A percentile compares a stretch with the other conserved stretches of the same genome.
phyloP scores from a whole-genome alignment of 2,113 vertebrate genomes.

The Pseudorectes ferrugineus region DNA sequence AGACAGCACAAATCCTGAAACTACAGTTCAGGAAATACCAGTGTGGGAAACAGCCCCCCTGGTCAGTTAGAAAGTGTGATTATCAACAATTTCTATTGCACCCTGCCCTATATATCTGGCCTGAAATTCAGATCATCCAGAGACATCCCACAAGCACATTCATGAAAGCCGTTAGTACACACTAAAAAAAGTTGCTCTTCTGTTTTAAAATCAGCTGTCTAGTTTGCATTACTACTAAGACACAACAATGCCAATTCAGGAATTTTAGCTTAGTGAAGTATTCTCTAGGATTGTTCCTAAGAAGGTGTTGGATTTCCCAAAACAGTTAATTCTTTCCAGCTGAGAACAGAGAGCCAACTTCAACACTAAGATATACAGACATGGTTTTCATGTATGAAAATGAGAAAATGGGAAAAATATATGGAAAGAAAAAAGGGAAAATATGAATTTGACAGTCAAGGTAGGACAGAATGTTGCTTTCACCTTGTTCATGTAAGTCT shows the following conservation, averaged over 20 bases:
- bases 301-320: background rate
- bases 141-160: background rate
- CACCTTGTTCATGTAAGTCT: background rate
- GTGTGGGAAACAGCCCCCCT: background rate
- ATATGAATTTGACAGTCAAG: background rate
- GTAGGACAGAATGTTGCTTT: background rate
- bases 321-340: background rate
- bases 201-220: background rate
- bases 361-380: background rate
- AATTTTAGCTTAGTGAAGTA: background rate
- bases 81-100: background rate
- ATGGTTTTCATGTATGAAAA: background rate
- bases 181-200: background rate
- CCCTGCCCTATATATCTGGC: background rate
- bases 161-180: background rate
- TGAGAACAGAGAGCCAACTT: background rate
- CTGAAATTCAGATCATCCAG: background rate
- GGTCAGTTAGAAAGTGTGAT: background rate
- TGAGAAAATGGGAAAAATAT: background rate
- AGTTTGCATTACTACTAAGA: background rate
- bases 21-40: background rate
- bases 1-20: background rate
- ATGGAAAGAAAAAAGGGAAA: background rate
- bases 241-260: background rate
- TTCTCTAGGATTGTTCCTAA: background rate